These are phyloP conservation scores for Melitaea cinxia DNA, from an alignment of 1,140 invertebrate species.

Conservation along the genomic window DNA sequence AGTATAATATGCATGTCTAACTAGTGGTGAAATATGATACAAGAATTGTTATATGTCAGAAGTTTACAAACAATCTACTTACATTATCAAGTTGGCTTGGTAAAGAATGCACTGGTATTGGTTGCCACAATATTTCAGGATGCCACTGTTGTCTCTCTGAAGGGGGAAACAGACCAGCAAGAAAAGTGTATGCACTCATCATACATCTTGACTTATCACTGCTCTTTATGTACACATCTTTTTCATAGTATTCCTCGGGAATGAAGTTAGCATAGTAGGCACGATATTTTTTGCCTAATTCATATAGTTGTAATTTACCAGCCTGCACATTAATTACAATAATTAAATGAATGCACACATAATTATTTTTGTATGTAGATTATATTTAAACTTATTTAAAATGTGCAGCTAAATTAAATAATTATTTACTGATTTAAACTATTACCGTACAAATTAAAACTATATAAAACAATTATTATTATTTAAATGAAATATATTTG, in stretches of 20 bases:
- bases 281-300: constrained; percentile 88
- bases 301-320: constrained; percentile 89
- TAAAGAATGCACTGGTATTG: constrained; percentile 91
- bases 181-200: constrained; percentile 91
- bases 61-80: constrained; percentile 44
- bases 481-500: too few species aligned
- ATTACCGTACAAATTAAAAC: too few species aligned
- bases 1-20: background rate
- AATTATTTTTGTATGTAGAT: too few species aligned
- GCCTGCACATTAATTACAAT: constrained; percentile 79
- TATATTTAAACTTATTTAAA: too few species aligned
- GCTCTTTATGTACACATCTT: constrained; percentile 87
- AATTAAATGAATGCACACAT: constrained; percentile 1
- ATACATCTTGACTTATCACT: constrained; percentile 92
- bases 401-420: too few species aligned
- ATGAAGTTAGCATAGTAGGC: constrained; percentile 86
- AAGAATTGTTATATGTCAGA: background rate
- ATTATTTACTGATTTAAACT: too few species aligned
- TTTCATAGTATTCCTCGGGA: constrained; percentile 84
- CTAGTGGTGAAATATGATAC: too few species aligned
- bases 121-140: constrained; percentile 90
- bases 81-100: constrained; percentile 87
- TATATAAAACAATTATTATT: too few species aligned
- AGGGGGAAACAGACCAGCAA: constrained; percentile 93
- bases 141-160: constrained; percentile 87